Base-by-base conservation (phyloP, 2,113 vertebrate species). In the Prinia subflava region DNA sequence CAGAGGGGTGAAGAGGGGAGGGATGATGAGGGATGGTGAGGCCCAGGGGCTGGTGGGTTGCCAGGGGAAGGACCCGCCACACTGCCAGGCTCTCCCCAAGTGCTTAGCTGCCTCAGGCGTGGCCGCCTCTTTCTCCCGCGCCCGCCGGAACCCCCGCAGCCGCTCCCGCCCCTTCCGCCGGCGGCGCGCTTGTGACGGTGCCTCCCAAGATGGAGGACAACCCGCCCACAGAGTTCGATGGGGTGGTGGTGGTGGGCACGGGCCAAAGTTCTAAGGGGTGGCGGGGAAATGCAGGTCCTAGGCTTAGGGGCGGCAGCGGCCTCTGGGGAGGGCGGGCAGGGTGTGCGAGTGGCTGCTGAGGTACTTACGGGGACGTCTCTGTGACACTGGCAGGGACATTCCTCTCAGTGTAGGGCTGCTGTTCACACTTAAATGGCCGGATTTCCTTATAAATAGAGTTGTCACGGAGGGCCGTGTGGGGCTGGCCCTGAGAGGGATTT, bases 181-280 rank as follows among this genome's bases (percentile, higher is more conserved):
- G 71, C 35, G 27, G 5, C 16, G 37, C 88, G 96, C 97, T 97
- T 94, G 69, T 98, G 98, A 98, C 78, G 37, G 35, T 2, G 62
- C 63, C 80, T 95, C 60, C 91, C 96, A 99, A 98, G 97, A 99
- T 99, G 99, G 99, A 99, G 44, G 99, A 99, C 71, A 98, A 97
- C 44, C 98, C 99, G 9, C 99, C 98, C 10, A 96, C 98, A 9
- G 98, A 99, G 92, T 99, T 99, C 90, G 99, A 99, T 93, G n/a
- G n/a, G n/a, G 98, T 99, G 96, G 98, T 99, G 97, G 98, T 99
- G 79, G 96, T 99, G 67, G 99, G 99, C 37, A 99, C 99, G 35
- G 9, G 52, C 8, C 4, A 31, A 4, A 7, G 63, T 31, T 30
- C 8, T 3, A 11, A 62, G 27, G 24, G 31, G 13, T 18, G 8